These are phyloP conservation scores for Diarsia mendica DNA, from an alignment of 2,888 invertebrate genomes.

Conservation along the genomic window DNA sequence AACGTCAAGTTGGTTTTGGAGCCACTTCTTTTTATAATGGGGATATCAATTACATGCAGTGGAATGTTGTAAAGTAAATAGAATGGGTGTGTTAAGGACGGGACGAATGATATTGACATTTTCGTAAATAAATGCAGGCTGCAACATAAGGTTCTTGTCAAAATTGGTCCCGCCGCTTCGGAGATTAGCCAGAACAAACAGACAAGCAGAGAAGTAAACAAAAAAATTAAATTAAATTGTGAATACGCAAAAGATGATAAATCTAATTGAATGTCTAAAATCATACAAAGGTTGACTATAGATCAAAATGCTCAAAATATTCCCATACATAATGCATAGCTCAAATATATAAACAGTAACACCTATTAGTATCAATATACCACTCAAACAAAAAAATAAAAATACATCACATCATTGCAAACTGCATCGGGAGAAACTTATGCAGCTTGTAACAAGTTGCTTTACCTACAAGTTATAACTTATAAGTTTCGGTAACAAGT, in stretches of 20 bases:
- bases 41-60: conserved; percentile 51
- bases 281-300: background rate
- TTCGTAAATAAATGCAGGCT: too few species aligned
- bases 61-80: background rate
- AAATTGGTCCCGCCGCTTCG: too few species aligned
- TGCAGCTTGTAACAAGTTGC: conserved; percentile 29
- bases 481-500: conserved; percentile 53
- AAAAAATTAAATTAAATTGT: too few species aligned
- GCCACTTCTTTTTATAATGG: conserved; percentile 26
- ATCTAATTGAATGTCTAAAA: background rate
- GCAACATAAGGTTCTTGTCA: too few species aligned
- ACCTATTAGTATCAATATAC: background rate
- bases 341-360: background rate
- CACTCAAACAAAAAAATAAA: conserved; percentile 20
- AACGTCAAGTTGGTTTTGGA: conserved; percentile 48
- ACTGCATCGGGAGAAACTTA: conserved; percentile 39
- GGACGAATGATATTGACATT: background rate
- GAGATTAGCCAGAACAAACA: too few species aligned
- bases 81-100: background rate
- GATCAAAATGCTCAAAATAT: background rate
- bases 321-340: background rate
- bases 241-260: background rate
- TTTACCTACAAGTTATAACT: conserved; percentile 48
- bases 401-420: background rate
- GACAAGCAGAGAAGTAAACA: too few species aligned